Conservation (phyloP, 2,113 vertebrate species). For the Serinus canaria region DNA sequence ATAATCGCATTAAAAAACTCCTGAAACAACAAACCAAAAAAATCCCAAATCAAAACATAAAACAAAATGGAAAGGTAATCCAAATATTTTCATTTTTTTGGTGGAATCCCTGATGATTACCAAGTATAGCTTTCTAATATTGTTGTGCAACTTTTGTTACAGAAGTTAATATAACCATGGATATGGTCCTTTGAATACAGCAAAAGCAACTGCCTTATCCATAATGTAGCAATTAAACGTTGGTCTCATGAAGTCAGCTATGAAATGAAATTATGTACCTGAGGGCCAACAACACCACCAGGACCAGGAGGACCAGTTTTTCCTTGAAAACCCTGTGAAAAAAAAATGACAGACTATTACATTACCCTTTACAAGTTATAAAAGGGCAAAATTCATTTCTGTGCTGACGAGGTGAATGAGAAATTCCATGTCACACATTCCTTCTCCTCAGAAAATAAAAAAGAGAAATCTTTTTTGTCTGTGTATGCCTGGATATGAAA, state of each 20-base stretch:
- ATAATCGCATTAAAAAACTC: background rate
- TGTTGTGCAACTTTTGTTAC: background rate
- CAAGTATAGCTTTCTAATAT: background rate
- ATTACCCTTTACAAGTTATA: background rate
- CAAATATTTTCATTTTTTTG: background rate
- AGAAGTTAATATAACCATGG: background rate
- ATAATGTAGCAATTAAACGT: background rate
- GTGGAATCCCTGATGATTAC: background rate
- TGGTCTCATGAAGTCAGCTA: background rate
- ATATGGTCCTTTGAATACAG: background rate
- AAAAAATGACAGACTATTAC: background rate
- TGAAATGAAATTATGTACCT: constrained; percentile 73
- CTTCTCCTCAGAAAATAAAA: background rate
- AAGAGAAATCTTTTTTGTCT: background rate
- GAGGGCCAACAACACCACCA: constrained; percentile 95
- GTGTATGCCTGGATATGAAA: background rate
- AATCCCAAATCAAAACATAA: background rate
- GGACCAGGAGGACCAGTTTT: constrained; percentile 97
- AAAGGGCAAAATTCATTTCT: background rate
- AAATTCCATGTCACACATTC: background rate
- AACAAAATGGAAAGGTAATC: background rate
- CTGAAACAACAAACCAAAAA: background rate
- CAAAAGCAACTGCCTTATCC: background rate
- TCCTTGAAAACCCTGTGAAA: constrained; percentile 94
- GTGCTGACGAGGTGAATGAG: background rate